Conservation (phyloP, 2,113 vertebrate genomes). For the Acanthisitta chloris region DNA sequence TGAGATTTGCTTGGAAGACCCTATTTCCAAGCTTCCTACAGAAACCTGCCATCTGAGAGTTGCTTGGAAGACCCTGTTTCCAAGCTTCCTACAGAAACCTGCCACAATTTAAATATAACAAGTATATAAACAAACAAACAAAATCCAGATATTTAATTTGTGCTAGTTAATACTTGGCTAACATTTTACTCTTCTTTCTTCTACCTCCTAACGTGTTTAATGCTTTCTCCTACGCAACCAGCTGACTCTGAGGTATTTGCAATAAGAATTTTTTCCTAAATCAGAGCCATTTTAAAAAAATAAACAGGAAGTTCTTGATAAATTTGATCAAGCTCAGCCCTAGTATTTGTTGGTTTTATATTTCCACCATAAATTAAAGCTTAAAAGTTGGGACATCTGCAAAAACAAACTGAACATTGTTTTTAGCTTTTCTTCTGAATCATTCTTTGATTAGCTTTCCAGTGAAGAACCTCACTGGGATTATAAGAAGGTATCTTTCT, state of each 20-base stretch:
- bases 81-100: background rate
- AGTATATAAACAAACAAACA: background rate
- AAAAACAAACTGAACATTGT: constrained; percentile 24
- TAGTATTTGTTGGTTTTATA: background rate
- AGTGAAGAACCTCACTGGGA: background rate
- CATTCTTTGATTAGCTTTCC: constrained; percentile 19
- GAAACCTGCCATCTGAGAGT: background rate
- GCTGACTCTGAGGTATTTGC: background rate
- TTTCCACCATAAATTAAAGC: background rate
- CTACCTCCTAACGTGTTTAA: background rate
- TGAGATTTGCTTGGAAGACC: background rate
- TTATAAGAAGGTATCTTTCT: background rate
- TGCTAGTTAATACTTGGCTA: background rate
- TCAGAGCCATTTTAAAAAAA: background rate
- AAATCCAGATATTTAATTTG: background rate
- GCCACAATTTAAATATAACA: background rate
- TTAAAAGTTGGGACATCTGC: constrained; percentile 15
- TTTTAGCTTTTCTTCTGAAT: constrained; percentile 14
- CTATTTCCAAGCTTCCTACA: background rate
- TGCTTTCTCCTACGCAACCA: background rate
- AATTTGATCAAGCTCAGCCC: background rate
- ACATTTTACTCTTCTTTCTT: background rate
- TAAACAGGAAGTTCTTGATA: background rate
- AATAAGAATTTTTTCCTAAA: background rate
- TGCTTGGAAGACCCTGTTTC: background rate